Base-by-base conservation (phyloP, 2,888 invertebrate species). In the Andrena dorsata region DNA sequence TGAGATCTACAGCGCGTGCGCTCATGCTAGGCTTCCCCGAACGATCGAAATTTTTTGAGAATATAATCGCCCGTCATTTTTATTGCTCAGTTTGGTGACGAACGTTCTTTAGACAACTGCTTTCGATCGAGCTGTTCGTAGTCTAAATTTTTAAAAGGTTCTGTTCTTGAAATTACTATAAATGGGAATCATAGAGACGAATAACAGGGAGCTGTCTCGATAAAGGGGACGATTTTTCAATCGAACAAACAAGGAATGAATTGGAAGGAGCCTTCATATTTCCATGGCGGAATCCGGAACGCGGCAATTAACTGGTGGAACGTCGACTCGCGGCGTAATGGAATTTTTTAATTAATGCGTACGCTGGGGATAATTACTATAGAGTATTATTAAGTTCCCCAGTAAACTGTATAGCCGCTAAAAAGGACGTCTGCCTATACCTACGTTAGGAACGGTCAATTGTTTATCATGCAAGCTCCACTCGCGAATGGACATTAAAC, bases 1-100 rank as follows among this genome's bases (percentile, higher is more conserved):
- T 86, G 84, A 86, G 86, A 85, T 88, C 82, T 73, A 83, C 71
- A 23, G 77, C 71, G 82, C 80, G 80, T n/a, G 80, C 78, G 79
- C 77, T 70, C 58, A 49, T 53, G 60, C 51, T 41, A 69, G 66
- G 70, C 20, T 20, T 7, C 53, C 20, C 28, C 30, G 47, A 26
- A 53, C 16, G 7, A 20, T 30, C 16, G 35, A 0, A 41, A 68
- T 20, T 47, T 58, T 26, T 23, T 2, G 1, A 7, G 1, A 23
- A 35, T 10, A 13, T 10, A 23, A 68, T 47, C 3, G 10, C 4
- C 47, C 30, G 20, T 23, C 13, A 1, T 4, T 28, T 41, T 41
- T 16, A 28, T 65, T 63, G 16, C 41, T 41, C 16, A 20, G 35
- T n/a, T 35, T 63, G 35, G 0, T 23, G 20, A 28, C 13, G 13